A percentile compares a stretch with the other conserved stretches of the same genome.
Conservation (phyloP, 2,113 vertebrate genomes). For the Ardeotis arabs region DNA sequence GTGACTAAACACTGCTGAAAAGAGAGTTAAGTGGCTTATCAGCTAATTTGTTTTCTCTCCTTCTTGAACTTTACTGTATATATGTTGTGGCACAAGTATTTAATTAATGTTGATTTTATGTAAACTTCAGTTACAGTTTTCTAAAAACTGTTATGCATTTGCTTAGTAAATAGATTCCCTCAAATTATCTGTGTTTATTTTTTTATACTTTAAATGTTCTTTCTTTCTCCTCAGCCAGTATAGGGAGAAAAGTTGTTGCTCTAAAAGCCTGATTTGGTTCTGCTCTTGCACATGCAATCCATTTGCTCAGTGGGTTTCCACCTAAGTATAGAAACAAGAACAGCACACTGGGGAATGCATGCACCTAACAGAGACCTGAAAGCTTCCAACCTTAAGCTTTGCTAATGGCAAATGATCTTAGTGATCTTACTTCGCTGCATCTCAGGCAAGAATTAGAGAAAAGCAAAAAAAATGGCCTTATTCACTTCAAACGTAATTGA, state of each 20-base stretch:
- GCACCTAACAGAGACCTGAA: slow-evolving; percentile 41
- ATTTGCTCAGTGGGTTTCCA: slow-evolving; percentile 62
- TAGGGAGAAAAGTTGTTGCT: background rate
- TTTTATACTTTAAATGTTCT: background rate
- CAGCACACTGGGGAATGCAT: slow-evolving; percentile 2
- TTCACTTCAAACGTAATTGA: background rate
- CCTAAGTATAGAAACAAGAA: slow-evolving; percentile 69
- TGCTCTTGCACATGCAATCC: slow-evolving; percentile 24
- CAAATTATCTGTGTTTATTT: background rate
- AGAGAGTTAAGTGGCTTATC: background rate
- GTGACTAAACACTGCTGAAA: background rate
- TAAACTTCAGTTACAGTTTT: background rate
- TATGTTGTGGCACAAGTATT: background rate
- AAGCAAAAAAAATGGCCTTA: background rate
- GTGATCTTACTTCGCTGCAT: background rate
- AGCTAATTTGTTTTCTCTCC: background rate
- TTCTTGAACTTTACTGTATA: background rate
- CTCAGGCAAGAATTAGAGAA: background rate
- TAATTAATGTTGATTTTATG: background rate
- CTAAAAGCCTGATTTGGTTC: slow-evolving; percentile 51
- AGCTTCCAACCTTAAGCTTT: slow-evolving; percentile 29
- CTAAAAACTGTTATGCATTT: background rate
- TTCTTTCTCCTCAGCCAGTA: background rate
- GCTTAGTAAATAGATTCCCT: background rate
- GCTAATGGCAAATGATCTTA: slow-evolving; percentile 7